Evolutionary conservation across 2,113 vertebrate species (phyloP), one percentile per base, ranked within the genome.

Genomic region (Protomyctophum bolini): DNA sequence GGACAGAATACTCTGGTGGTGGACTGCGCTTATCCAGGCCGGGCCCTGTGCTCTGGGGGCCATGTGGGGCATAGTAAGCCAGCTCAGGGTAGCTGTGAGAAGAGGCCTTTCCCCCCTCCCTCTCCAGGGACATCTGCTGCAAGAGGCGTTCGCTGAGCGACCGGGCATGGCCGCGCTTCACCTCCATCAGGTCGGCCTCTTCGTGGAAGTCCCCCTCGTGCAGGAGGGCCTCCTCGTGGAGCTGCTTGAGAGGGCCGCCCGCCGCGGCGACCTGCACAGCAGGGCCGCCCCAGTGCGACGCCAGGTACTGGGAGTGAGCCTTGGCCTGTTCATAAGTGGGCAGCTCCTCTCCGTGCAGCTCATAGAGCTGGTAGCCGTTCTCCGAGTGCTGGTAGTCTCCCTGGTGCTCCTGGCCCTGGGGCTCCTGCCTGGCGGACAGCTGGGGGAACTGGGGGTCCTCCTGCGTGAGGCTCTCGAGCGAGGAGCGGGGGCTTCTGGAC

Each of bases 391-490:
- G 60, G 76, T 95, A 96, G 84, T 97, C 94, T 0, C 94, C 94
- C 76, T 99, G 98, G 79, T 99, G 95, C 89, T 99, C 98, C 89
- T 99, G 97, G 73, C 98, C 98, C 87, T 99, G 98, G 11, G 98
- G 98, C 86, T 99, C 97, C 90, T 99, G 97, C 68, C 98, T 93
- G 0, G 95, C 94, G 48, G 97, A 96, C 29, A 97, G 94, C 90
- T 97, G 97, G 21, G 95, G 94, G 87, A 92, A 94, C 58, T 93
- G 92, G 67, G 89, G 87, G 60, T 98, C 97, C 83, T 99, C 98
- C 0, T 96, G 94, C 29, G 93, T 94, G 51, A 96, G 93, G 81
- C 97, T 97, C 83, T 99, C 98, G 77, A 95, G 64, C 50, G 98
- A 98, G n/a, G 95, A 95, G 10, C 93, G 92, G 2, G 97, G 95